phyloP scores from a whole-genome alignment of 2,797 vertebrate genomes.

The Notolabrus celidotus region DNA sequence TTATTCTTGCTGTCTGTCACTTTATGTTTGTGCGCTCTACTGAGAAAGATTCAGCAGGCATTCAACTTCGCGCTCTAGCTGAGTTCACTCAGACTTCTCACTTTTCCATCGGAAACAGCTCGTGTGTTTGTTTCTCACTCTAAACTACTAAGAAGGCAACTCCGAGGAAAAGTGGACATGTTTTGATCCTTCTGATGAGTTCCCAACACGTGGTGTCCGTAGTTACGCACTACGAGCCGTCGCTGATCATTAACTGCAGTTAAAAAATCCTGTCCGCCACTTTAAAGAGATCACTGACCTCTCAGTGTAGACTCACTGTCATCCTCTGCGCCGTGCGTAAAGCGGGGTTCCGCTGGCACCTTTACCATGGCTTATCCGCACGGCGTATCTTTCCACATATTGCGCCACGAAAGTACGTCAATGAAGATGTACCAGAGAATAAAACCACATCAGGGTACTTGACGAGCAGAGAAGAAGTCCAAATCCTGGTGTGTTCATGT shows the following conservation, averaged over 20 bases:
- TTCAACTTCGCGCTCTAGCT: background rate
- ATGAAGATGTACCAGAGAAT: background rate
- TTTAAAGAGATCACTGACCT: background rate
- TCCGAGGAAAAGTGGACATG: too few relatives aligned
- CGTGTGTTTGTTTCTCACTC: too few relatives aligned
- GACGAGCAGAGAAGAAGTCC: constrained; percentile 11
- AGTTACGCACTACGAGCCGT: background rate
- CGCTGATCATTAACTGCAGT: background rate
- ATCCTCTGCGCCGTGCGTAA: constrained; percentile 4
- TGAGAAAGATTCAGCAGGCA: too few relatives aligned
- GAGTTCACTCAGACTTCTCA: too few relatives aligned
- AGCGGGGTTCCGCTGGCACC: background rate
- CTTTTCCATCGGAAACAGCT: too few relatives aligned
- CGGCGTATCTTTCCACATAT: background rate
- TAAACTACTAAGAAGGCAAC: too few relatives aligned
- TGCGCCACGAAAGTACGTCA: background rate
- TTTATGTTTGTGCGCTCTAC: background rate
- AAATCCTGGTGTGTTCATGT: constrained; percentile 2
- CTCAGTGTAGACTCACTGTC: background rate
- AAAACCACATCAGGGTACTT: constrained; percentile 38
- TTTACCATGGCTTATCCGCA: constrained; percentile 50
- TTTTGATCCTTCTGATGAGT: background rate
- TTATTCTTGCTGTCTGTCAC: too few relatives aligned
- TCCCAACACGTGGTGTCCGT: background rate
- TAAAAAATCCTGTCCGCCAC: background rate